phyloP scores from a whole-genome alignment of 2,888 invertebrate species.

The Liopterus haemorrhoidalis region DNA sequence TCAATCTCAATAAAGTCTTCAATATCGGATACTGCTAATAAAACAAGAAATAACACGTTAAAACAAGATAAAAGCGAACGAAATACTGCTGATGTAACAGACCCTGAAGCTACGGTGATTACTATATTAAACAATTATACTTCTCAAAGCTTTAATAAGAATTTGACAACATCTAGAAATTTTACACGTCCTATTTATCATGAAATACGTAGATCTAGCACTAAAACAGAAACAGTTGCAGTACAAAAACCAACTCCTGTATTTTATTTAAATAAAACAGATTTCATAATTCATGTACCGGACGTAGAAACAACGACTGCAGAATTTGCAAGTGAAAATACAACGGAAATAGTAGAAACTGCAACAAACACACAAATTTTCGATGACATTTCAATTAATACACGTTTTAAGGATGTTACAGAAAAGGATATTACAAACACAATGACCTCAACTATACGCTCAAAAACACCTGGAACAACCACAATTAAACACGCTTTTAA shows the following conservation, averaged over 20 bases:
- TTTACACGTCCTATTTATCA: not conserved
- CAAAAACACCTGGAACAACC: not conserved
- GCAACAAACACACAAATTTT: not conserved
- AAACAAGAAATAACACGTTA: conserved; percentile 4
- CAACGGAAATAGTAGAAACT: not conserved
- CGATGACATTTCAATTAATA: too few relatives aligned
- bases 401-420: too few relatives aligned
- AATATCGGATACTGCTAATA: conserved; percentile 25
- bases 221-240: not conserved
- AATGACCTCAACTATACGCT: too few relatives aligned
- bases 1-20: conserved; percentile 52
- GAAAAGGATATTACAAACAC: too few relatives aligned
- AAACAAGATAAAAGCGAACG: not conserved
- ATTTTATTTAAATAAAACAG: conserved; percentile 2
- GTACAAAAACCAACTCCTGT: not conserved
- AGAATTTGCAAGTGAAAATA: not conserved
- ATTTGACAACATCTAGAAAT: not conserved
- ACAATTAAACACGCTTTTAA: too few relatives aligned
- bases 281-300: conserved; percentile 14
- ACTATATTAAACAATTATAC: conserved; percentile 16
- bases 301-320: conserved; percentile 10
- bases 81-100: conserved; percentile 8
- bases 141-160: conserved; percentile 17
- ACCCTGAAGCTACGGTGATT: conserved; percentile 10
- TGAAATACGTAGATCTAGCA: not conserved